Conservation (phyloP, 2,888 invertebrate species). For the Acleris literana region DNA sequence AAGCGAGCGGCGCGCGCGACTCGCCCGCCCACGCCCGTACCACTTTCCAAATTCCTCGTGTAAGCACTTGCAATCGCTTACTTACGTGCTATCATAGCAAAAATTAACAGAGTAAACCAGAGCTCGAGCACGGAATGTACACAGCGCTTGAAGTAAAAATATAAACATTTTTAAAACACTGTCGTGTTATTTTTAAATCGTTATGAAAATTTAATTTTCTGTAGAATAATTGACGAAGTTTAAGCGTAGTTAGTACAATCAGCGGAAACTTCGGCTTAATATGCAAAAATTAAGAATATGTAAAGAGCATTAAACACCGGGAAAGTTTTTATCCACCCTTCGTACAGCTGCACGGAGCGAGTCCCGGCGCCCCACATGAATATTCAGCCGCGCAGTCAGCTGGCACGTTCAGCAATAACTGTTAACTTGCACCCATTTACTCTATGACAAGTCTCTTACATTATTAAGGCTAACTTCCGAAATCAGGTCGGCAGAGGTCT, state of each 20-base stretch:
- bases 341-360: slow-evolving; percentile 39
- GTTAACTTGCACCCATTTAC: slow-evolving; percentile 70
- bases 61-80: slow-evolving; percentile 77
- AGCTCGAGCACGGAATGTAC: not conserved
- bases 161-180: not conserved
- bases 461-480: slow-evolving; percentile 31
- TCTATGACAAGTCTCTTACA: slow-evolving; percentile 37
- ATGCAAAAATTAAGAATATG: slow-evolving; percentile 37
- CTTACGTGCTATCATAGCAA: slow-evolving; percentile 58
- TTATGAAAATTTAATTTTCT: slow-evolving; percentile 23
- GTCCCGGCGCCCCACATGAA: slow-evolving; percentile 65
- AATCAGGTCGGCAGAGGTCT: slow-evolving; percentile 27
- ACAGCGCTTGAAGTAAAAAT: not conserved
- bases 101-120: slow-evolving; percentile 10
- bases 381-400: slow-evolving; percentile 67
- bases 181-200: slow-evolving; percentile 8
- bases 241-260: slow-evolving; percentile 26
- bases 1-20: slow-evolving; percentile 68
- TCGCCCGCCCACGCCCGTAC: slow-evolving; percentile 79
- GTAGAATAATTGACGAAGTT: slow-evolving; percentile 28
- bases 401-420: slow-evolving; percentile 69
- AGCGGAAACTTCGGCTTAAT: slow-evolving; percentile 27
- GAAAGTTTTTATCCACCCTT: slow-evolving; percentile 35
- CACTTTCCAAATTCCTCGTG: slow-evolving; percentile 82
- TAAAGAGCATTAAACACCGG: slow-evolving; percentile 34